These are phyloP conservation scores for Agrochola litura DNA, from an alignment of 2,888 invertebrate species.

Conservation along the genomic window DNA sequence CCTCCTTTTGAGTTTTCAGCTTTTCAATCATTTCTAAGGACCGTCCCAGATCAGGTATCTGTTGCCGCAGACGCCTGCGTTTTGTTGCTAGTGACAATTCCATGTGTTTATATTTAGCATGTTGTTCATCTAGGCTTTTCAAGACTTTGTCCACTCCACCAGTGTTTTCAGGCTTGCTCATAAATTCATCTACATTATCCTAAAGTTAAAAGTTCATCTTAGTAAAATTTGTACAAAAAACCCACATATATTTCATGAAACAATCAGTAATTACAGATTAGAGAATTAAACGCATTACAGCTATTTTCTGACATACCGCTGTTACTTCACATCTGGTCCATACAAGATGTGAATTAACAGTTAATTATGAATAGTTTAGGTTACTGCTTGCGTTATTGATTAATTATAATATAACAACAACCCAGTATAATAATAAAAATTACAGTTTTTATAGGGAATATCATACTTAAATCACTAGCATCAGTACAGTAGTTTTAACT, in stretches of 20 bases:
- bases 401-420: neutral
- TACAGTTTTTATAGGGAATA: neutral
- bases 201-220: slow-evolving; percentile 76
- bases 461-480: neutral
- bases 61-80: slow-evolving; percentile 95
- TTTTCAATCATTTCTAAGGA: slow-evolving; percentile 98
- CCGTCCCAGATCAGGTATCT: slow-evolving; percentile 98
- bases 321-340: neutral
- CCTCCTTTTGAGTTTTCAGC: slow-evolving; percentile 94
- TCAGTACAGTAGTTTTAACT: neutral
- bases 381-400: too few species aligned
- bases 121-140: slow-evolving; percentile 96
- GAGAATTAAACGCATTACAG: neutral
- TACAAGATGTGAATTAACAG: neutral
- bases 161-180: slow-evolving; percentile 95
- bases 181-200: slow-evolving; percentile 99
- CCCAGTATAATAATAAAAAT: neutral
- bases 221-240: neutral
- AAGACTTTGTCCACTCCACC: slow-evolving; percentile 96
- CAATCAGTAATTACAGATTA: neutral
- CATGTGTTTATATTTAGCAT: slow-evolving; percentile 99
- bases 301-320: neutral
- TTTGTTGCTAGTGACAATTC: slow-evolving; percentile 97
- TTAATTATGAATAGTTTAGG: neutral
- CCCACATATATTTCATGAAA: neutral